These are phyloP conservation scores for Anarsia innoxiella DNA, from an alignment of 2,888 invertebrate species.

Conservation along the genomic window DNA sequence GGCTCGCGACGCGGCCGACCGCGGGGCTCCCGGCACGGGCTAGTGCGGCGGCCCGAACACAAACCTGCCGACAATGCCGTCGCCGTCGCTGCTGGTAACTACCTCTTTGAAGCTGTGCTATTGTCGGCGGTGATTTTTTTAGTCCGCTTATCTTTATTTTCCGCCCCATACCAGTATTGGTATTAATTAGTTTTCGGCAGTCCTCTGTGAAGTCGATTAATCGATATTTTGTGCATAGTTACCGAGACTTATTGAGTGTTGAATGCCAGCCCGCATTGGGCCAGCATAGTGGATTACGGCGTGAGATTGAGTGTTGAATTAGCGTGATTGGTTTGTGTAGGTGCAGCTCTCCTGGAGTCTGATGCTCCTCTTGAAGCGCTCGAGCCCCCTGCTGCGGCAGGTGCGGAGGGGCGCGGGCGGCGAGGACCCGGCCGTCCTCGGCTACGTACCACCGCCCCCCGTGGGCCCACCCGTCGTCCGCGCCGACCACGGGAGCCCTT, in stretches of 20 bases:
- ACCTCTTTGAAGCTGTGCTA: too few species aligned
- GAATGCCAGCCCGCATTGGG: too few species aligned
- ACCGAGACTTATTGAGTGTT: too few species aligned
- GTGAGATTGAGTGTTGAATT: too few species aligned
- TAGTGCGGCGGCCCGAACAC: conserved; percentile 41
- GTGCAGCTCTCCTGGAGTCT: conserved; percentile 49
- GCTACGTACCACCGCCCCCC: conserved; percentile 27
- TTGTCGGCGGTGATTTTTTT: too few species aligned
- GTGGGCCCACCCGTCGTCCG: conserved; percentile 34
- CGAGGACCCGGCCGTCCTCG: conserved; percentile 45
- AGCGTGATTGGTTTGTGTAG: too few species aligned
- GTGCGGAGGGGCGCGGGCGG: conserved; percentile 24
- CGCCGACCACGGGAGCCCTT: conserved; percentile 57
- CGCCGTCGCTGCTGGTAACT: conserved; percentile 41
- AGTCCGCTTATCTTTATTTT: too few species aligned
- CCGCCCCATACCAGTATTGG: too few species aligned
- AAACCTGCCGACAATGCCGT: conserved; percentile 29
- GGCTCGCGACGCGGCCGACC: conserved; percentile 81
- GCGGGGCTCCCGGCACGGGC: conserved; percentile 78
- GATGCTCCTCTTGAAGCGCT: conserved; percentile 45
- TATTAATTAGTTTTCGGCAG: too few species aligned
- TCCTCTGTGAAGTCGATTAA: too few species aligned
- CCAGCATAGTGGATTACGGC: too few species aligned
- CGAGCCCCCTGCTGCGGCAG: conserved; percentile 18
- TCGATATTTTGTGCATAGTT: too few species aligned